These are phyloP conservation scores for Beris morrisii DNA, from an alignment of 2,888 invertebrate species.

Conservation along the genomic window DNA sequence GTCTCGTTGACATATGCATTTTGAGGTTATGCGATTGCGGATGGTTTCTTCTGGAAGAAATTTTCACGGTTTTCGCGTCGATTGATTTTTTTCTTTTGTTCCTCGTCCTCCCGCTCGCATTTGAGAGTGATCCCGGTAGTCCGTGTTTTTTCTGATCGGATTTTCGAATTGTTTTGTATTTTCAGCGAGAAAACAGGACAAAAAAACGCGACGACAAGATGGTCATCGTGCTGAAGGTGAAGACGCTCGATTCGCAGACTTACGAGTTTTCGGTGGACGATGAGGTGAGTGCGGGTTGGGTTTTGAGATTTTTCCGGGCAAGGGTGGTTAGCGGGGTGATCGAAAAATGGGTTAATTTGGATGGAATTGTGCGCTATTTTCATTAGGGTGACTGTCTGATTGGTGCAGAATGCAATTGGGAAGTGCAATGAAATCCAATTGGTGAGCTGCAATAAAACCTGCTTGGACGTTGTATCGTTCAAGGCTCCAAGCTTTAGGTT, in stretches of 20 bases:
- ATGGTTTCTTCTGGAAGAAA: conserved; percentile 36
- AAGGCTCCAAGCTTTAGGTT: too few species aligned
- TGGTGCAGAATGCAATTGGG: too few species aligned
- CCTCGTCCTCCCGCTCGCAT: conserved; percentile 8
- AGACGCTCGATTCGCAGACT: conserved; percentile 86
- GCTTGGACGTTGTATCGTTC: too few species aligned
- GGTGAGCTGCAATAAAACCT: too few species aligned
- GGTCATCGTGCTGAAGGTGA: conserved; percentile 79
- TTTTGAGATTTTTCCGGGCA: too few species aligned
- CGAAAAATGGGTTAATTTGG: conserved; percentile 19
- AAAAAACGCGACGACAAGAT: conserved; percentile 42
- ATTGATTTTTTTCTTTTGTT: conserved; percentile 28
- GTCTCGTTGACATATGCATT: background rate
- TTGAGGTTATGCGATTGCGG: conserved; percentile 34
- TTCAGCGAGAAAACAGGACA: background rate
- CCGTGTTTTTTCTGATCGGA: too few species aligned
- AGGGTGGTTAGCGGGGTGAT: too few species aligned
- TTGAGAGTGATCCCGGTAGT: background rate
- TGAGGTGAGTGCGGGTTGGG: conserved; percentile 68
- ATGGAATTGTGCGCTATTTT: background rate
- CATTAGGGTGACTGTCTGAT: background rate
- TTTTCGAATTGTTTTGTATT: background rate
- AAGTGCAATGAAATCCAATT: too few species aligned
- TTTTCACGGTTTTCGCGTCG: conserved; percentile 12
- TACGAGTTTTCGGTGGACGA: conserved; percentile 79